Conservation (phyloP, 2,888 invertebrate genomes). For the Drosophila seclusa region DNA sequence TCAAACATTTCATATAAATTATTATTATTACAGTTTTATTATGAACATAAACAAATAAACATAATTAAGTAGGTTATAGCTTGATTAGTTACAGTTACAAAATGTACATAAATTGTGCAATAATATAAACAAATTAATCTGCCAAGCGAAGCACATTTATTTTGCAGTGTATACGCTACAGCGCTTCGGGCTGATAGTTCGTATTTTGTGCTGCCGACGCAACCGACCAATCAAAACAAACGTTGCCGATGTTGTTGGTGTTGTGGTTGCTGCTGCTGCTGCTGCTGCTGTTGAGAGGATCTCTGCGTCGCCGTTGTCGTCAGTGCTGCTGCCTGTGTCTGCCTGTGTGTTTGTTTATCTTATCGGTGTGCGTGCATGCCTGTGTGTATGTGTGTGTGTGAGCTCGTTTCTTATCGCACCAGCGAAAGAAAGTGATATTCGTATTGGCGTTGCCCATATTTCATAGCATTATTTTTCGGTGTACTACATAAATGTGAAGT, state of each 20-base stretch:
- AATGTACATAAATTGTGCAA: neutral
- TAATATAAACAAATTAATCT: neutral
- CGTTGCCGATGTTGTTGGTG: slow-evolving; percentile 33
- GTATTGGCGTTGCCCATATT: neutral
- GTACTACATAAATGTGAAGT: neutral
- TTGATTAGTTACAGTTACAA: neutral
- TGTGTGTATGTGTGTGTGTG: slow-evolving; percentile 9
- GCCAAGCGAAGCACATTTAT: neutral
- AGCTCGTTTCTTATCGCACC: slow-evolving; percentile 50
- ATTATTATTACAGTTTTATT: neutral
- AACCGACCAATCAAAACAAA: slow-evolving; percentile 72
- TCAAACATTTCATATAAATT: neutral
- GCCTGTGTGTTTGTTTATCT: slow-evolving; percentile 28
- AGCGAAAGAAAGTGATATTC: slow-evolving; percentile 63
- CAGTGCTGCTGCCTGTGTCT: slow-evolving; percentile 32
- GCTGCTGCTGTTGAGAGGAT: slow-evolving; percentile 22
- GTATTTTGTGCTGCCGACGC: slow-evolving; percentile 54
- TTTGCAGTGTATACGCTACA: slow-evolving; percentile 59
- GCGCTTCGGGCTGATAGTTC: slow-evolving; percentile 67
- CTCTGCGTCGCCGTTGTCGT: slow-evolving; percentile 33
- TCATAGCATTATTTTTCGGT: neutral
- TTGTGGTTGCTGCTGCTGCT: slow-evolving; percentile 23
- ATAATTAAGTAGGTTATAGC: neutral
- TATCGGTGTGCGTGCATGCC: slow-evolving; percentile 20
- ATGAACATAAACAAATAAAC: neutral